Percentiles rank a stretch among this genome's conserved stretches.
Evolutionary conservation across 2,113 vertebrate genomes (phyloP).

Genomic region (Chaetodon auriga): DNA sequence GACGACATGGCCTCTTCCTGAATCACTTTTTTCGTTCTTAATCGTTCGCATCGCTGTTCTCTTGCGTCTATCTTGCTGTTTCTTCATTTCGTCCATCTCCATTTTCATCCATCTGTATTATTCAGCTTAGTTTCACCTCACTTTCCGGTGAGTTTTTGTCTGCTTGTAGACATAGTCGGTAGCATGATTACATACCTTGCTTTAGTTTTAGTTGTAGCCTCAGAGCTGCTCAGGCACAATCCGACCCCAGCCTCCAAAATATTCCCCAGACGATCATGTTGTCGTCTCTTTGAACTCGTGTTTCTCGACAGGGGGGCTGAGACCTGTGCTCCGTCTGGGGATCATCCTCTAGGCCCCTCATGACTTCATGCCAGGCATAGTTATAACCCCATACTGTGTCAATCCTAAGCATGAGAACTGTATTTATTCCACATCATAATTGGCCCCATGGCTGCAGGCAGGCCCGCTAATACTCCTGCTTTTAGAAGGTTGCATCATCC

Average conservation of each 20-base stretch:
- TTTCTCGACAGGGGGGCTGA: constrained; percentile 56
- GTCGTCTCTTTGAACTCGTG: constrained; percentile 61
- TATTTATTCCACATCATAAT: constrained; percentile 78
- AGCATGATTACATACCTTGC: not conserved
- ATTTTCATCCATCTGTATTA: not conserved
- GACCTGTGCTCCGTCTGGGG: constrained; percentile 54
- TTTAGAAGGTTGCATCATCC: constrained; percentile 84
- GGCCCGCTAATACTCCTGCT: constrained; percentile 73
- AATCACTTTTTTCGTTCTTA: not conserved
- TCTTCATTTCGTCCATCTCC: not conserved
- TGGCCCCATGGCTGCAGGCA: constrained; percentile 70
- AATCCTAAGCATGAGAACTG: constrained; percentile 73
- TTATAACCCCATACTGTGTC: constrained; percentile 66
- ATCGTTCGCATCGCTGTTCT: not conserved
- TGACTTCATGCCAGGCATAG: constrained; percentile 73
- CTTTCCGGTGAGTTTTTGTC: not conserved
- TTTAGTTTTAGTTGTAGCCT: not conserved
- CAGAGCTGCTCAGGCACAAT: constrained; percentile 10
- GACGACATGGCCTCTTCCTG: not conserved
- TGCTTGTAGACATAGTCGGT: not conserved
- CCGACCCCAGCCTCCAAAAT: constrained; percentile 12
- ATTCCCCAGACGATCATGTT: constrained; percentile 33
- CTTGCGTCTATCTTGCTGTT: not conserved
- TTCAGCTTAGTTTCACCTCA: not conserved
- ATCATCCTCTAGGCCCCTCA: constrained; percentile 59